Base-by-base conservation (phyloP, 1,140 invertebrate species). In the Anagrus nilaparvatae region DNA sequence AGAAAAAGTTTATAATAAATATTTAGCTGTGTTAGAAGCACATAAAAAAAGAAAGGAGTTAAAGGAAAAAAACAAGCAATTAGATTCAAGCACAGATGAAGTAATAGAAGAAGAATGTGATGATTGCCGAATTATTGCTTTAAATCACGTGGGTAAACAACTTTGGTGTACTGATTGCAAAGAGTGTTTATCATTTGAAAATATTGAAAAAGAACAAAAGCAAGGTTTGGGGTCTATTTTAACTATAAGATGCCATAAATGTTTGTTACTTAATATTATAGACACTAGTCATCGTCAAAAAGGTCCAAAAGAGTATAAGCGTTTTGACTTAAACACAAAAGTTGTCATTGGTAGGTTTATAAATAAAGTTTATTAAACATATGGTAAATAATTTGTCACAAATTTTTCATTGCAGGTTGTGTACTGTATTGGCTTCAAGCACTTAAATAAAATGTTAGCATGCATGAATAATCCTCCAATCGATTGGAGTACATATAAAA, bases 191-290 rank as follows among this genome's bases (percentile, higher is more conserved):
- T 47, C 42, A 14, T 37, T 52, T 7, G 19, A 47, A 38, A 21
- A 43, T 36, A 39, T 44, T 17, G 32, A 45, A 27, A 23, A 39
- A 17, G 43, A 46, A 46, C 4, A 10, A 24, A 17, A 32, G 5
- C 29, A 19, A 31, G 46, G 49, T 24, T 30, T 45, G n/a, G 40
- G 14, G 9, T 48, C 49, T 9, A 31, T 41, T 38, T 28, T 38
- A n/a, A 28, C 24, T 6, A 29, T 48, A 5, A 35, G 40, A 33
- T 49, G 44, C 24, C 43, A 48, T 18, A 44, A 46, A 24, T 53
- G 43, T 41, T 43, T 46, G 12, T 10, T 51, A 1, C 34, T 51
- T 5, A 50, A 47, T 30, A 16, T 28, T 8, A 34, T 45, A 19
- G 8, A 5, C 13, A 44, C 38, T 12, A 18, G 27, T 5, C 28